Conservation (phyloP, 2,888 invertebrate species). For the Papilio protenor region DNA sequence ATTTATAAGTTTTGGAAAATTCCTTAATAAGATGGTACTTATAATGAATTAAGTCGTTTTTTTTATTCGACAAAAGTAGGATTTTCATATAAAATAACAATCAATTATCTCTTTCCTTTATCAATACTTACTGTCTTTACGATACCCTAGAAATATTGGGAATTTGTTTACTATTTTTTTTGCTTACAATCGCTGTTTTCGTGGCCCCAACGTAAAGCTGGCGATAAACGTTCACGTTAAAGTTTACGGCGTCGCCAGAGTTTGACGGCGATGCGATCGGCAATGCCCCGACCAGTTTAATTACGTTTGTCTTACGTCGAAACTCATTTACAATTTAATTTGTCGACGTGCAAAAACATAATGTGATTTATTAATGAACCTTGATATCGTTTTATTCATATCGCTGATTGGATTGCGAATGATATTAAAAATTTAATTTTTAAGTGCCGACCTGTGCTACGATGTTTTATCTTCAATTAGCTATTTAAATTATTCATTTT, state of each 20-base stretch:
- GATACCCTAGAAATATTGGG: background rate
- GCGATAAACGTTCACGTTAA: slow-evolving; percentile 68
- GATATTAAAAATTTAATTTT: slow-evolving; percentile 22
- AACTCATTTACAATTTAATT: slow-evolving; percentile 38
- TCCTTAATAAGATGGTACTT: too few species aligned
- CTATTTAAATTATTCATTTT: background rate
- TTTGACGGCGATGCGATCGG: slow-evolving; percentile 62
- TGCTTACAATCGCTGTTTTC: slow-evolving; percentile 47
- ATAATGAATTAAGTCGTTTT: too few species aligned
- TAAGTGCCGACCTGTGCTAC: slow-evolving; percentile 3
- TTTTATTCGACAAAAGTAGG: too few species aligned
- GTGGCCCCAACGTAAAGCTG: slow-evolving; percentile 53
- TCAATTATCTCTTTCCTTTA: too few species aligned
- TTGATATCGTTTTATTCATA: slow-evolving; percentile 21
- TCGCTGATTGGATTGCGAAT: slow-evolving; percentile 18
- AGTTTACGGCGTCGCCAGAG: slow-evolving; percentile 65
- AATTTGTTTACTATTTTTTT: background rate
- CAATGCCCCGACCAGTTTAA: slow-evolving; percentile 51
- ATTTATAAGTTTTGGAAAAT: too few species aligned
- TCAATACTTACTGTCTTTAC: background rate
- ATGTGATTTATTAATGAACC: slow-evolving; percentile 36
- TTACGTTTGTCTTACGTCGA: slow-evolving; percentile 51
- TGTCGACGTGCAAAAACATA: slow-evolving; percentile 28
- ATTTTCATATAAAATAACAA: too few species aligned
- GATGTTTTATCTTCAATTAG: background rate